Percentiles rank a stretch among this genome's conserved stretches.
These are phyloP conservation scores for Oenanthe oenanthe DNA, from an alignment of 2,113 vertebrate species.

Conservation along the genomic window DNA sequence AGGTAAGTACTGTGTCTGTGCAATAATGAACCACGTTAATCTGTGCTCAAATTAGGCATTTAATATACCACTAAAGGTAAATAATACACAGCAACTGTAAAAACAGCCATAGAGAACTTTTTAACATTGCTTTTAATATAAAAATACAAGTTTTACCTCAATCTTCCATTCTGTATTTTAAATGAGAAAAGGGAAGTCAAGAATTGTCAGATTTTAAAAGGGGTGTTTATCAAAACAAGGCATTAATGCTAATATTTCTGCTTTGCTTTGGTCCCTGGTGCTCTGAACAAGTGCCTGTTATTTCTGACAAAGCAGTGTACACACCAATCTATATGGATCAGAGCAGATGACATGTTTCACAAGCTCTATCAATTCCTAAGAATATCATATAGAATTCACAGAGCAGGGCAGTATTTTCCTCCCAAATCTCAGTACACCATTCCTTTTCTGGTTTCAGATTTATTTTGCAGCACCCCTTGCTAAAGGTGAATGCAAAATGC, in stretches of 20 bases:
- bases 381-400: background rate
- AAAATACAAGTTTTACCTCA: background rate
- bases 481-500: background rate
- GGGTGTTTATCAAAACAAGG: background rate
- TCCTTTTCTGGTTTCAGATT: background rate
- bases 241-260: background rate
- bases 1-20: background rate
- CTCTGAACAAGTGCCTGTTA: background rate
- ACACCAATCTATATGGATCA: background rate
- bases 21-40: background rate
- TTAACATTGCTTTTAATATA: background rate
- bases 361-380: background rate
- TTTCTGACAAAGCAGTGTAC: background rate
- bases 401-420: background rate
- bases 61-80: background rate
- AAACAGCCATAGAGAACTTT: background rate
- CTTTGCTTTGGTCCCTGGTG: background rate
- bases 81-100: background rate
- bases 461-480: background rate
- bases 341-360: background rate
- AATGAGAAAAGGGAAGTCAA: background rate
- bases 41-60: background rate
- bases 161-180: background rate
- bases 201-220: background rate
- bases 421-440: background rate